Base-by-base conservation (phyloP, 2,888 invertebrate genomes). In the Lasioglossum calceatum region DNA sequence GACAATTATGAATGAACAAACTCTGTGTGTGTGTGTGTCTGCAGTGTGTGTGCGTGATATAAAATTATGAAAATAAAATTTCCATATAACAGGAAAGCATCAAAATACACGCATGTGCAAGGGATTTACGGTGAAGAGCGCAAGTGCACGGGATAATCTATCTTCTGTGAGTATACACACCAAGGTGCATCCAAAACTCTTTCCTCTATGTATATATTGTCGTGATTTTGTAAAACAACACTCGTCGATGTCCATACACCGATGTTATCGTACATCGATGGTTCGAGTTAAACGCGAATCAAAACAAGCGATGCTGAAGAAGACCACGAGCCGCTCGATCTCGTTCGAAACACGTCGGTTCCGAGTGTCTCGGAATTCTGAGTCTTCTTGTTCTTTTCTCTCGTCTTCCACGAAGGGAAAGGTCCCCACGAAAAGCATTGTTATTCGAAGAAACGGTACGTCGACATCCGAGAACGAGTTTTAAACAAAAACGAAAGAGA, bases 301-400 rank as follows among this genome's bases (percentile, higher is more conserved):
- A 78, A 88, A 86, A 85, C 87, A 89, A 90, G 90, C 89, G 82
- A 90, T 90, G 90, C 80, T 89, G 82, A 82, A 88, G 50, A 74
- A 58, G 81, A 90, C 61, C 71, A 47, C 78, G 44, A 79, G 50
- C 39, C 64, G 50, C 71, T 81, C 77, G 47, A 76, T 82, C 61
- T 80, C 42, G 47, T 81, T 72, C 36, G n/a, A 73, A 73, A 80
- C 54, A 54, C 61, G 42, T 19, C 81, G 54, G 71, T 84, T 85
- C 23, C 79, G 77, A 47, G 67, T 64, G 42, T 74, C 71, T 47
- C 78, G 61, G 23, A 87, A 87, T 79, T 77, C 81, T 16, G 85
- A 82, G 74, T 42, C 50, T 61, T 76, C 72, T 73, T 54, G 77
- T 79, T 78, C 79, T 47, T 77, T 73, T 80, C 71, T 67, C 71